phyloP scores from a whole-genome alignment of 2,113 vertebrate genomes.

The Prionailurus bengalensis region DNA sequence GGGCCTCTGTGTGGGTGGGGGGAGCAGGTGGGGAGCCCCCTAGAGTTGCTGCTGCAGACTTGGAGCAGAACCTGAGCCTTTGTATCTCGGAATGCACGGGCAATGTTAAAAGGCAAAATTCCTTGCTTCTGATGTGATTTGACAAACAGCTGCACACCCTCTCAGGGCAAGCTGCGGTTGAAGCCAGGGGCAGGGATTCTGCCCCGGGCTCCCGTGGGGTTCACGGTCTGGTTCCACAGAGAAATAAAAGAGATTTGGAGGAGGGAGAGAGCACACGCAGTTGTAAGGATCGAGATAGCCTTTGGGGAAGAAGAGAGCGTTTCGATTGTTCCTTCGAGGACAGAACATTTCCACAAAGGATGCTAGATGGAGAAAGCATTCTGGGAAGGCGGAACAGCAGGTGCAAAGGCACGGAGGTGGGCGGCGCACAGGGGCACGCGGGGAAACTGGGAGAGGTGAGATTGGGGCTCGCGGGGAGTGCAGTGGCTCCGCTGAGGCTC shows the following conservation, averaged over 20 bases:
- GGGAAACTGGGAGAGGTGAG: neutral
- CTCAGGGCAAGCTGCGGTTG: neutral
- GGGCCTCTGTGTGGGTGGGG: neutral
- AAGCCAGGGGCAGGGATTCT: neutral
- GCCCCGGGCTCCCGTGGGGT: neutral
- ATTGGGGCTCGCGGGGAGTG: neutral
- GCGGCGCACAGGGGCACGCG: rapidly evolving
- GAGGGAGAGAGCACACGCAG: neutral
- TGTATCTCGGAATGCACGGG: neutral
- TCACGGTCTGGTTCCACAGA: neutral
- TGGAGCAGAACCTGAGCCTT: neutral
- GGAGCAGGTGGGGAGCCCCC: neutral
- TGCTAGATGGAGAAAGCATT: neutral
- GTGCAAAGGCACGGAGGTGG: neutral
- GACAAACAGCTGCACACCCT: neutral
- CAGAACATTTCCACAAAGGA: neutral
- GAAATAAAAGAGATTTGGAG: neutral
- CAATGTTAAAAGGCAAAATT: neutral
- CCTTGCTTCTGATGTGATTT: constrained; percentile 11
- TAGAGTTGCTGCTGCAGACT: neutral
- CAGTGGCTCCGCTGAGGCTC: neutral
- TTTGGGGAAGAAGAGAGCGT: neutral
- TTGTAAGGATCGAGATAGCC: neutral
- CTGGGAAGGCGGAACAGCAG: neutral
- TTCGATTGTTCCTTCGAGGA: neutral